Evolutionary conservation across 2,113 vertebrate genomes (phyloP), one percentile per base, ranked within the genome.

Genomic region (Manacus vitellinus): DNA sequence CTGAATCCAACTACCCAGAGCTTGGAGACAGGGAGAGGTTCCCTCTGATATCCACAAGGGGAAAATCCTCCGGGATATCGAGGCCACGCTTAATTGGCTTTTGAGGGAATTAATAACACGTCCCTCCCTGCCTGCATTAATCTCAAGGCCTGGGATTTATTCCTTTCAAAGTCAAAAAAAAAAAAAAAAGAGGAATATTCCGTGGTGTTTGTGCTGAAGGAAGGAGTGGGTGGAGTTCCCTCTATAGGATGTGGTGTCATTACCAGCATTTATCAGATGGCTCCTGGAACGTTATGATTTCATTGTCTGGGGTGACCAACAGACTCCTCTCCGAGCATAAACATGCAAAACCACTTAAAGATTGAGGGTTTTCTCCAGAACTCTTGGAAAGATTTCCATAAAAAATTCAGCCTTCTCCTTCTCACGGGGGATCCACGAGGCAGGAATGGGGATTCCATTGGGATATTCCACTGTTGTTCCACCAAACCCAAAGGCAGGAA

Each of bases 1-100:
- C 39, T 39, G 39, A 39, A 41, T 41, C 39, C 39, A 67, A 67
- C 37, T 47, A 78, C 1, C 9, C 41, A 24, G 79, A 66, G 11
- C 51, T 78, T 2, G 5, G 35, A 37, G 62, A 56, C 15, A 16
- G 41, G 75, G 39, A 70, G 41, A 78, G 14, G 7, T 39, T 70
- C 13, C 49, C 23, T 39, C 43, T 27, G 28, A 10, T 10, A 73
- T 12, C 65, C 70, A 4, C 0, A 1, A 4, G 0, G 6, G 28
- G 17, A 37, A 83, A 77, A 61, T 22, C 59, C 75, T 52, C 21
- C 0, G 41, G 35, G 84, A 43, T 82, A 8, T 5, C 7, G 10
- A 85, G 35, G 8, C 22, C 43, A 35, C 30, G 3, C 5, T 75
- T 41, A 30, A 55, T 33, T 54, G 39, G 22, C 10, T 14, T 8